These are phyloP conservation scores for Chelonus formosanus DNA, from an alignment of 2,888 invertebrate genomes.

Conservation along the genomic window DNA sequence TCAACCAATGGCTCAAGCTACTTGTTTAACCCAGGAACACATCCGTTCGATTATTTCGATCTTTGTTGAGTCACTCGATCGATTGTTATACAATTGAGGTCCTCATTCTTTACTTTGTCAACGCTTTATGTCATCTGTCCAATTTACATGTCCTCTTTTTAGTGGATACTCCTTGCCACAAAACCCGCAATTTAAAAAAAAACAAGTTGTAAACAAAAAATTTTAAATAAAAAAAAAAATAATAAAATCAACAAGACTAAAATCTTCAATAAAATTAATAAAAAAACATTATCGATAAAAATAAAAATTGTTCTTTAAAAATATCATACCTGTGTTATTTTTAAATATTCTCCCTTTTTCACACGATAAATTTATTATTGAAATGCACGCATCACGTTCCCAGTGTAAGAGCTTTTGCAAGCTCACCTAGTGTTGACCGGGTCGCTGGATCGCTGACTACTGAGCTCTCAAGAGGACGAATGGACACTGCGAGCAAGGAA, in stretches of 20 bases:
- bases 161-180: too few species aligned
- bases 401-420: background rate
- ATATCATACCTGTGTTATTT: too few species aligned
- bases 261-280: too few species aligned
- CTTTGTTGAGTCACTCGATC: constrained; percentile 17
- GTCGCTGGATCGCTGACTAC: constrained; percentile 52
- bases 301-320: too few species aligned
- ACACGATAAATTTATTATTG: constrained; percentile 1
- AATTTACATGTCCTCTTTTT: constrained; percentile 13
- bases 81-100: constrained; percentile 26
- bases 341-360: too few species aligned
- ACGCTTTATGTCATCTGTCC: constrained; percentile 8
- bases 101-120: constrained; percentile 9
- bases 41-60: constrained; percentile 35
- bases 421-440: constrained; percentile 39
- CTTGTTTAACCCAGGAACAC: constrained; percentile 16
- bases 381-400: constrained; percentile 6
- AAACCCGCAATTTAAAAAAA: too few species aligned
- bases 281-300: too few species aligned
- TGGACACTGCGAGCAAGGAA: constrained; percentile 27
- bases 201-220: too few species aligned
- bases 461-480: constrained; percentile 31
- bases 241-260: too few species aligned
- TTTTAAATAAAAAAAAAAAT: too few species aligned
- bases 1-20: background rate